Conservation (phyloP, 2,888 invertebrate genomes). For the Nezara viridula region DNA sequence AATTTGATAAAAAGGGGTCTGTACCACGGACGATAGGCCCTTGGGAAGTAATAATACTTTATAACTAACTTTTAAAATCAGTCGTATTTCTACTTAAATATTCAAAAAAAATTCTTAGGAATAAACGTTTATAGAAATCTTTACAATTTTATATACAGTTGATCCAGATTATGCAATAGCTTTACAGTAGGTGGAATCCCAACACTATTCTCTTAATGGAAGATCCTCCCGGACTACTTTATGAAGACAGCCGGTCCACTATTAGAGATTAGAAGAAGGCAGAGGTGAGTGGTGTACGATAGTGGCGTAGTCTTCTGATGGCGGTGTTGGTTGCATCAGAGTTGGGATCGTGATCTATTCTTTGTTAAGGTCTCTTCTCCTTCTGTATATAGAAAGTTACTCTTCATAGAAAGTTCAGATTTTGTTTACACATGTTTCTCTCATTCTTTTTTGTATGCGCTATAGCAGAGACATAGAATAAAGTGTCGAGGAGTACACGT, state of each 20-base stretch:
- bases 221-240: background rate
- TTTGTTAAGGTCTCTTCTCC: background rate
- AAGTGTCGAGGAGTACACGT: background rate
- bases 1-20: no score
- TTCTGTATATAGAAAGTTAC: slow-evolving; percentile 29
- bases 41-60: no score
- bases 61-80: no score
- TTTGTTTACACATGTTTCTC: background rate
- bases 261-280: background rate
- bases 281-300: background rate
- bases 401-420: background rate
- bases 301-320: background rate
- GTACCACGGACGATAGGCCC: no score
- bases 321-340: background rate
- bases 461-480: background rate
- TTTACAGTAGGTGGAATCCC: background rate
- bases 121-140: background rate
- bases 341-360: background rate
- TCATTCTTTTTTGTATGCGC: background rate
- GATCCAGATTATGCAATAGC: background rate
- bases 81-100: no score
- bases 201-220: background rate
- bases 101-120: no score
- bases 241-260: background rate
- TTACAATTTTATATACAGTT: background rate